Conservation (phyloP, 1,140 invertebrate genomes). For the Drosophila takahashii region DNA sequence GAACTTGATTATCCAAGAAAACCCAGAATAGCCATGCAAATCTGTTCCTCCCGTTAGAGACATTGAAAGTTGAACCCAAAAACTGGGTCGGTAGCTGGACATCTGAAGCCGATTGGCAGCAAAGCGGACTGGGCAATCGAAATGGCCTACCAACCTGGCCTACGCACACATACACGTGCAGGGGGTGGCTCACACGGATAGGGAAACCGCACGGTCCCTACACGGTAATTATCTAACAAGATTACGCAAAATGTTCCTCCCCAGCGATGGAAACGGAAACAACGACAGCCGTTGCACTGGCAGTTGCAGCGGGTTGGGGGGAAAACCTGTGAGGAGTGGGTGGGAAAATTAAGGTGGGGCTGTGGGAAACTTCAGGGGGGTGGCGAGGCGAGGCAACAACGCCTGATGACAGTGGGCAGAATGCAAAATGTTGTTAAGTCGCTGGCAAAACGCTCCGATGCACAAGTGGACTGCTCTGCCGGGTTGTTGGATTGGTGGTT, state of each 20-base stretch:
- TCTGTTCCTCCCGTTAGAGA: not conserved
- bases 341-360: not conserved
- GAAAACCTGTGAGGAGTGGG: not conserved
- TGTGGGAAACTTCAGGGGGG: not conserved
- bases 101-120: conserved; percentile 32
- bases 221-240: conserved; percentile 55
- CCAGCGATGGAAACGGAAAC: conserved; percentile 43
- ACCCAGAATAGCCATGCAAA: not conserved
- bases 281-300: conserved; percentile 26
- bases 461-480: conserved; percentile 52
- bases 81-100: conserved; percentile 16
- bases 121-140: conserved; percentile 27
- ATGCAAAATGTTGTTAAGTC: conserved; percentile 56
- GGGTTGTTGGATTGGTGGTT: conserved; percentile 48
- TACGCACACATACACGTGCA: conserved; percentile 2
- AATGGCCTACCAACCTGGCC: conserved; percentile 43
- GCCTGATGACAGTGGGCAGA: conserved; percentile 50
- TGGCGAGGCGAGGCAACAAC: conserved; percentile 11
- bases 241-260: conserved; percentile 46
- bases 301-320: not conserved
- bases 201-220: conserved; percentile 41
- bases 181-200: conserved; percentile 30
- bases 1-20: conserved; percentile 4
- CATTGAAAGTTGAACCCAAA: conserved; percentile 5
- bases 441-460: conserved; percentile 46